Evolutionary conservation across 2,797 vertebrate species (phyloP).

Genomic region (Sebastes dallii): DNA sequence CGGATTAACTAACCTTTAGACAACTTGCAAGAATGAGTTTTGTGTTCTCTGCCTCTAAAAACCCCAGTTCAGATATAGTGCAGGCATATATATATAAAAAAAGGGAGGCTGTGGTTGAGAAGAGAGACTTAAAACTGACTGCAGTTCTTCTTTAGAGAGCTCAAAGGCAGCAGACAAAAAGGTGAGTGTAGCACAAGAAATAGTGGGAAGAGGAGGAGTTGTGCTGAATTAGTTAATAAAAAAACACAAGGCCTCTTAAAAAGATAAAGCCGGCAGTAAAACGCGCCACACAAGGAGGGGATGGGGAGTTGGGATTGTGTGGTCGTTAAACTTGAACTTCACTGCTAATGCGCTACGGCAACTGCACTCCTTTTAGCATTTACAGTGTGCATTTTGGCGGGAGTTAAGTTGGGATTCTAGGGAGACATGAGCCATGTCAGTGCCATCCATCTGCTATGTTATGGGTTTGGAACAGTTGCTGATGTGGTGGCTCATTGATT

Average conservation of each 20-base stretch:
- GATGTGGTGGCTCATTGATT: conserved; percentile 11
- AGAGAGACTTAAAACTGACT: not conserved
- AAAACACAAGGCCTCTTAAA: not conserved
- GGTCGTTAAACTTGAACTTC: conserved; percentile 55
- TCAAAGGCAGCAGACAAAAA: conserved; percentile 1
- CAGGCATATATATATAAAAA: not conserved
- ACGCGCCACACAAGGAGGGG: not conserved
- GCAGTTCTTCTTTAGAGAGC: not conserved
- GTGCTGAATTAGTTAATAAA: conserved; percentile 16
- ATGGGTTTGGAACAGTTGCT: not conserved
- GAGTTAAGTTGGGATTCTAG: conserved; percentile 1
- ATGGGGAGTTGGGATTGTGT: not conserved
- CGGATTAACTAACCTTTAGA: conserved; percentile 56
- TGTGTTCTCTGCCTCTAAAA: conserved; percentile 10
- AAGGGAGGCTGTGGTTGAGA: not conserved
- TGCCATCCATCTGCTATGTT: conserved; percentile 9
- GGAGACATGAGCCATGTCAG: not conserved
- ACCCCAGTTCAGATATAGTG: not conserved
- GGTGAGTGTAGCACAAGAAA: not conserved
- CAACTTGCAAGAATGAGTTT: not conserved
- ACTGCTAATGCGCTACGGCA: conserved; percentile 22
- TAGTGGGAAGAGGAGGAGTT: not conserved
- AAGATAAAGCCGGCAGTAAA: conserved; percentile 22
- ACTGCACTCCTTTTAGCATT: conserved; percentile 22
- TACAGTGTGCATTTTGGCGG: conserved; percentile 12